Base-by-base conservation (phyloP, 2,113 vertebrate genomes). In the Galbula dea region DNA sequence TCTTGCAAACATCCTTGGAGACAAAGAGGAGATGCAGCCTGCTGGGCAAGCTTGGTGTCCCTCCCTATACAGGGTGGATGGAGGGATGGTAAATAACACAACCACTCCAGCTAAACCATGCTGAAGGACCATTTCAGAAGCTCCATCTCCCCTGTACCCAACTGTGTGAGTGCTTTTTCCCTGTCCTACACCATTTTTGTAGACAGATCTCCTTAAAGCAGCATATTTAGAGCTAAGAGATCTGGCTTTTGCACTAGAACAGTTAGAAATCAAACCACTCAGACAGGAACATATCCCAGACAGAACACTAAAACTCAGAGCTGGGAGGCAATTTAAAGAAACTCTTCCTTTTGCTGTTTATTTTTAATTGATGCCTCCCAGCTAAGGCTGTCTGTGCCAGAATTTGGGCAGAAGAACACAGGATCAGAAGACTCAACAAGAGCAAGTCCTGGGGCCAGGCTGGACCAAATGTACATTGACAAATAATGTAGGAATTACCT, bases 341-440 rank as follows among this genome's bases (percentile, higher is more conserved):
- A 49, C 2, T 5, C 12, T 23, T 83, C 52, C 36, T 79, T 75
- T 88, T 24, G 29, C 27, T 7, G 7, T 29, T 81, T 20, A 34
- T 55, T 88, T 93, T 83, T 62, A 88, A 46, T 63, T n/a, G 29
- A 58, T 63, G 26, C 18, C 51, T 93, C 63, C 55, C 68, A 78
- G 39, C 57, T 81, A 74, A 59, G 61, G 34, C 37, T 9, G 2
- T 27, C 76, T 67, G 16, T 90, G 41, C 30, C 9, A 4, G 66
- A 62, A 83, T 71, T 59, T 83, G 83, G 57, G 46, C 22, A 34
- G 0, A 7, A 88, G 57, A 87, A 68, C 13, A 49, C 32, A 37
- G 8, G 10, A 82, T 65, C 15, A 48, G 66, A 82, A 59, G 41
- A 46, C 26, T 73, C 34, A 85, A 23, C 68, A 76, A 72, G 6